Conservation (phyloP, 1,140 invertebrate genomes). For the Bombyx mandarina region DNA sequence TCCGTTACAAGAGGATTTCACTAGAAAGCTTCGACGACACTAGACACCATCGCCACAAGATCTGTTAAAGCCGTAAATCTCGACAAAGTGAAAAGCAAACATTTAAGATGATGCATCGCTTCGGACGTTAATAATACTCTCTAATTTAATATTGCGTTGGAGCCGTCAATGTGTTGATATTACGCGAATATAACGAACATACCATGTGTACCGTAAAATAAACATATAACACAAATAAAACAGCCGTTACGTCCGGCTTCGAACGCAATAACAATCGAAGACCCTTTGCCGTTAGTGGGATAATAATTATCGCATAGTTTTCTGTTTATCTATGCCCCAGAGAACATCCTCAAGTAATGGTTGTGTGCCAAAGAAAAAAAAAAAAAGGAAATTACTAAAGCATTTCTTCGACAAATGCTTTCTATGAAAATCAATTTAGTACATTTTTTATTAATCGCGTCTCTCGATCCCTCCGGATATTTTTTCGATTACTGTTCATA, state of each 20-base stretch:
- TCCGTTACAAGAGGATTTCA: constrained; percentile 29
- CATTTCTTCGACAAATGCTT: too few relatives aligned
- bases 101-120: constrained; percentile 9
- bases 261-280: constrained; percentile 55
- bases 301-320: constrained; percentile 34
- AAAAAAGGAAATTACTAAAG: neutral
- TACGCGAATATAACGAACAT: too few relatives aligned
- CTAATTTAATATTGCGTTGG: too few relatives aligned
- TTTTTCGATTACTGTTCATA: too few relatives aligned
- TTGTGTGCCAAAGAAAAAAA: neutral
- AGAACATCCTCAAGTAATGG: neutral
- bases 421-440: too few relatives aligned
- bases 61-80: constrained; percentile 36
- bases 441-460: too few relatives aligned
- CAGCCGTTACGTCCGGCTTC: constrained; percentile 49
- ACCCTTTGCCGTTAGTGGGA: constrained; percentile 32
- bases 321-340: constrained; percentile 17
- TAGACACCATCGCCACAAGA: constrained; percentile 26
- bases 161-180: too few relatives aligned
- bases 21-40: constrained; percentile 43
- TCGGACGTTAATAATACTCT: neutral
- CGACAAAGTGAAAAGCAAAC: constrained; percentile 30
- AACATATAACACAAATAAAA: constrained; percentile 5
- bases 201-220: too few relatives aligned
- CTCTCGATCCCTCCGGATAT: too few relatives aligned